phyloP scores from a whole-genome alignment of 2,888 invertebrate genomes.

The Helicoverpa assulta region DNA sequence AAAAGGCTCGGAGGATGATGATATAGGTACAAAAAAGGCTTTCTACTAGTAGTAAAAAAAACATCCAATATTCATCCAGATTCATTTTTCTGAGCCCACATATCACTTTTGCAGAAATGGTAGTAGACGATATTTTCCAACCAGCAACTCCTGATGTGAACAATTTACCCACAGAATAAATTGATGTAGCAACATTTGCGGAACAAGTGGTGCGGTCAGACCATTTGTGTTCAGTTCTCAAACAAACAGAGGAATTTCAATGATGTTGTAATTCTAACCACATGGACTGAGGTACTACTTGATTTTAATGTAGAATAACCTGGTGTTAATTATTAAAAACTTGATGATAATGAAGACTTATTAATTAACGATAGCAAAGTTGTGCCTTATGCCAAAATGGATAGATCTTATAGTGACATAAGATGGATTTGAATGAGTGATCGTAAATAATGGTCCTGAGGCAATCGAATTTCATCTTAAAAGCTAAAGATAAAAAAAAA shows the following conservation, averaged over 20 bases:
- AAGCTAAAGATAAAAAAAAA: too few species aligned
- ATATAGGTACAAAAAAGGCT: too few species aligned
- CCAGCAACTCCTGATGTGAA: constrained; percentile 6
- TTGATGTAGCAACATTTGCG: constrained; percentile 49
- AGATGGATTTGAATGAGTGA: too few species aligned
- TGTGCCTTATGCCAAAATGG: too few species aligned
- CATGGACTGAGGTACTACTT: constrained; percentile 15
- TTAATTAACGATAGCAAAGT: background rate
- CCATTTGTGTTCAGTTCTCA: constrained; percentile 39
- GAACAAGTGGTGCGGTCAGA: constrained; percentile 28
- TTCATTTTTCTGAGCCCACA: too few species aligned
- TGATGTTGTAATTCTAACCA: constrained; percentile 36
- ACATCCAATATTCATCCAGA: too few species aligned
- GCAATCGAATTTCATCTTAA: too few species aligned
- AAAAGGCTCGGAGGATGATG: too few species aligned
- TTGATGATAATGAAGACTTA: background rate
- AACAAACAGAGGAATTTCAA: constrained; percentile 47
- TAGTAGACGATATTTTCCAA: background rate
- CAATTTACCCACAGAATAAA: constrained; percentile 21
- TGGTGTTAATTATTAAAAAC: constrained; percentile 20
- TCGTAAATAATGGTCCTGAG: too few species aligned
- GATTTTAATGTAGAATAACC: background rate
- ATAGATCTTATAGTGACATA: too few species aligned
- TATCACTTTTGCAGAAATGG: background rate
- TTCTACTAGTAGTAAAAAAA: too few species aligned